Conservation (phyloP, 1,140 invertebrate genomes). For the Episyrphus balteatus region DNA sequence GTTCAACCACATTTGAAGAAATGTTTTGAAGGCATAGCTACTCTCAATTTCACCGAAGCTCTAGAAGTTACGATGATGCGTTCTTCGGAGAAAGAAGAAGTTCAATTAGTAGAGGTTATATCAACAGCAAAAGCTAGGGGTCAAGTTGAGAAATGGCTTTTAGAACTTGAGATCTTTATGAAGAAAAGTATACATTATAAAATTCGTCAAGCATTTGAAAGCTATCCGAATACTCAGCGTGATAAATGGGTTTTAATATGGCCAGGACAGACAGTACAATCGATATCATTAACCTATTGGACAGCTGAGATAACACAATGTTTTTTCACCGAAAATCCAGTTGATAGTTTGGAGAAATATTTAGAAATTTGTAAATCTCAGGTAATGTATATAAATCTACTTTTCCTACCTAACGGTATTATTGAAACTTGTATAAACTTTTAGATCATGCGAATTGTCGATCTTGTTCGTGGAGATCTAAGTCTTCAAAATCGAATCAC, state of each 20-base stretch:
- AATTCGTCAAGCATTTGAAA: slow-evolving; percentile 49
- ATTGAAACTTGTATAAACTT: slow-evolving; percentile 25
- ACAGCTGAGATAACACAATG: slow-evolving; percentile 72
- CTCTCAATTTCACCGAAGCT: slow-evolving; percentile 72
- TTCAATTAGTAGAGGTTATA: slow-evolving; percentile 66
- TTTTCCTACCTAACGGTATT: too few species aligned
- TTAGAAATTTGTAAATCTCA: slow-evolving; percentile 43
- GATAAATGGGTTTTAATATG: slow-evolving; percentile 76
- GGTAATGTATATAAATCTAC: too few species aligned
- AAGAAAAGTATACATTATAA: slow-evolving; percentile 72
- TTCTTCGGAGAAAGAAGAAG: slow-evolving; percentile 76
- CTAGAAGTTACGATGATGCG: slow-evolving; percentile 83
- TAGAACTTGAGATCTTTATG: slow-evolving; percentile 85
- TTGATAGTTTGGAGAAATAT: slow-evolving; percentile 41
- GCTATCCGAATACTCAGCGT: slow-evolving; percentile 53
- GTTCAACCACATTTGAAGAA: slow-evolving; percentile 98
- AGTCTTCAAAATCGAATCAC: slow-evolving; percentile 83
- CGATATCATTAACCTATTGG: slow-evolving; percentile 81
- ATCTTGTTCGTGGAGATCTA: slow-evolving; percentile 74
- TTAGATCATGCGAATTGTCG: slow-evolving; percentile 74
- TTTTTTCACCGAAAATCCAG: slow-evolving; percentile 42
- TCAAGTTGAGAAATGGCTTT: slow-evolving; percentile 94
- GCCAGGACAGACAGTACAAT: slow-evolving; percentile 81
- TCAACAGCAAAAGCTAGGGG: slow-evolving; percentile 81
- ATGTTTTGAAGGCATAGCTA: slow-evolving; percentile 88